These are phyloP conservation scores for Camponotus fellah DNA, from an alignment of 2,888 invertebrate genomes.

Conservation along the genomic window DNA sequence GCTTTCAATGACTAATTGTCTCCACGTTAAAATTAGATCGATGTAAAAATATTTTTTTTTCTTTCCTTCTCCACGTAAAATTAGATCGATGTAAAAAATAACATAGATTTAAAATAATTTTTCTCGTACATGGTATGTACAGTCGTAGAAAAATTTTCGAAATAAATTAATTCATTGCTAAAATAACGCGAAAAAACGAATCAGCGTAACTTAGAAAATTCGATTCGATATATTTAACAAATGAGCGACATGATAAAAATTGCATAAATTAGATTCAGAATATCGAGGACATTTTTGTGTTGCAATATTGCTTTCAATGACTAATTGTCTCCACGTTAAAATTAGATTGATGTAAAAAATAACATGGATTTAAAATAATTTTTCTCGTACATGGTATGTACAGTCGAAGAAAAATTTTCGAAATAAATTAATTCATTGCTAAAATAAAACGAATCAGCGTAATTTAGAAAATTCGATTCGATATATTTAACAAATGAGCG, in stretches of 20 bases:
- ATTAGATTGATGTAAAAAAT: not conserved
- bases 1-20: not conserved
- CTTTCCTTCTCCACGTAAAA: no score
- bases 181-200: not conserved
- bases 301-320: no score
- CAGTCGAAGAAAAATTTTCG: not conserved
- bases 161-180: not conserved
- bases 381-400: not conserved
- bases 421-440: not conserved
- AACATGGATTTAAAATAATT: not conserved
- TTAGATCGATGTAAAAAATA: not conserved
- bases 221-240: not conserved
- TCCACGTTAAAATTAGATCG: no score
- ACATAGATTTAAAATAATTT: not conserved
- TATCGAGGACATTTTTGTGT: not conserved
- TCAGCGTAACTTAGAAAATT: not conserved
- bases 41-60: no score
- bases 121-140: not conserved
- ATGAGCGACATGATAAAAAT: not conserved
- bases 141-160: not conserved
- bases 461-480: not conserved
- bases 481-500: not conserved
- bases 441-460: not conserved
- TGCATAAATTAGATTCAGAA: not conserved
- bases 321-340: not conserved